Conservation (phyloP, 2,888 invertebrate genomes). For the Xylota sylvarum region DNA sequence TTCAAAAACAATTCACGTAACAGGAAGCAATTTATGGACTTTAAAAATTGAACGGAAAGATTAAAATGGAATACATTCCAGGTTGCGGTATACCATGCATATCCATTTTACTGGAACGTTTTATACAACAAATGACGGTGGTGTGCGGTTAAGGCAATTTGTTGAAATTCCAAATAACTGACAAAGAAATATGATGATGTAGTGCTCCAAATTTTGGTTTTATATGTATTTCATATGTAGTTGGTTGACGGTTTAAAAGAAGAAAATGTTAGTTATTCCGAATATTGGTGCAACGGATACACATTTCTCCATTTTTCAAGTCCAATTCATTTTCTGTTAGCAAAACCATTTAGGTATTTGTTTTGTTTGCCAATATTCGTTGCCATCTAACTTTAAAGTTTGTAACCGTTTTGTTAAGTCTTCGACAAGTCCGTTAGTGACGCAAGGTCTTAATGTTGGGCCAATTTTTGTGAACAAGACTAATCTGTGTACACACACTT, state of each 20-base stretch:
- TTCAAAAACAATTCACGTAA: constrained; percentile 61
- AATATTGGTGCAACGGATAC: too few species aligned
- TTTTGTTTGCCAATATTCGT: too few species aligned
- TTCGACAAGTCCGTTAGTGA: too few species aligned
- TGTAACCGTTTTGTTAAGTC: too few species aligned
- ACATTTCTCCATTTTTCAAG: too few species aligned
- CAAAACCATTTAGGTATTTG: too few species aligned
- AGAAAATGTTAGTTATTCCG: too few species aligned
- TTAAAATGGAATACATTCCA: constrained; percentile 52
- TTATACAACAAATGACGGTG: constrained; percentile 16
- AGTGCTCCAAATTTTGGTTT: neutral
- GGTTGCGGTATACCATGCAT: constrained; percentile 36
- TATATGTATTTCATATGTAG: neutral
- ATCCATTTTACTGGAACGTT: constrained; percentile 38
- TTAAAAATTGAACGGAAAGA: constrained; percentile 52
- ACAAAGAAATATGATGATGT: constrained; percentile 16
- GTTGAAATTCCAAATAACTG: constrained; percentile 21
- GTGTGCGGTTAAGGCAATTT: constrained; percentile 44
- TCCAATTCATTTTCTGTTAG: too few species aligned
- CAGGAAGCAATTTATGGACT: constrained; percentile 46
- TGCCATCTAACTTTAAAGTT: too few species aligned
- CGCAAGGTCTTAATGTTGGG: too few species aligned
- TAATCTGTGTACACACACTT: too few species aligned
- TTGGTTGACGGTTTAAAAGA: neutral
- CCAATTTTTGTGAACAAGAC: too few species aligned